Percentiles rank a stretch among this genome's conserved stretches.
Evolutionary conservation across 2,888 invertebrate genomes (phyloP).

Genomic region (Melieria picta): DNA sequence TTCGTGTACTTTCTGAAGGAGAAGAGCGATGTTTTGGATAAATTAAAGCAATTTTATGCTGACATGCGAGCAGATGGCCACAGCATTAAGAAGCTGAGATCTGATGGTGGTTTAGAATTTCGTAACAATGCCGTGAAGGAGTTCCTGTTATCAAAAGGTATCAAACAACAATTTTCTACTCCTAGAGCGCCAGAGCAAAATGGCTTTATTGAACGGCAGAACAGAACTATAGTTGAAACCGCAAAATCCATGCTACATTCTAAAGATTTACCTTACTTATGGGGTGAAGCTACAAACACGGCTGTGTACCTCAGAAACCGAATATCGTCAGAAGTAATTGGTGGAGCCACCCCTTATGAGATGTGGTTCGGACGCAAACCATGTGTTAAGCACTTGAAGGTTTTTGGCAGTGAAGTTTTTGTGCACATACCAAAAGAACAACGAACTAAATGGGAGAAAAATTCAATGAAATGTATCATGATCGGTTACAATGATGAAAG

Average conservation of each 20-base stretch:
- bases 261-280: slow-evolving; percentile 20
- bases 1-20: slow-evolving; percentile 42
- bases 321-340: slow-evolving; percentile 19
- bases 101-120: slow-evolving; percentile 39
- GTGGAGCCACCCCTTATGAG: slow-evolving; percentile 23
- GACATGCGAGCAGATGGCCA: too few species aligned
- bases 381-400: slow-evolving; percentile 18
- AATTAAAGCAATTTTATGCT: slow-evolving; percentile 36
- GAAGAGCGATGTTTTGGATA: slow-evolving; percentile 39
- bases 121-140: slow-evolving; percentile 31
- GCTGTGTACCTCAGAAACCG: slow-evolving; percentile 30
- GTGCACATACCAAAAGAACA: slow-evolving; percentile 33
- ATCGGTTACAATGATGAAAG: slow-evolving; percentile 25
- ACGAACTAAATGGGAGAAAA: slow-evolving; percentile 23
- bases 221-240: slow-evolving; percentile 29
- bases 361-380: slow-evolving; percentile 27
- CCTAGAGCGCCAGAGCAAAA: slow-evolving; percentile 33
- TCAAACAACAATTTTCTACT: slow-evolving; percentile 35
- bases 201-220: slow-evolving; percentile 29
- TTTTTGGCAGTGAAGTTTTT: slow-evolving; percentile 28
- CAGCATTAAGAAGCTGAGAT: slow-evolving; percentile 37
- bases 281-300: slow-evolving; percentile 30
- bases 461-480: slow-evolving; percentile 16
- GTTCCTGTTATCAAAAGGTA: slow-evolving; percentile 30
- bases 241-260: slow-evolving; percentile 27